Percentiles rank a stretch among this genome's conserved stretches.
phyloP scores from a whole-genome alignment of 2,797 vertebrate species.

The Sardinella longiceps region DNA sequence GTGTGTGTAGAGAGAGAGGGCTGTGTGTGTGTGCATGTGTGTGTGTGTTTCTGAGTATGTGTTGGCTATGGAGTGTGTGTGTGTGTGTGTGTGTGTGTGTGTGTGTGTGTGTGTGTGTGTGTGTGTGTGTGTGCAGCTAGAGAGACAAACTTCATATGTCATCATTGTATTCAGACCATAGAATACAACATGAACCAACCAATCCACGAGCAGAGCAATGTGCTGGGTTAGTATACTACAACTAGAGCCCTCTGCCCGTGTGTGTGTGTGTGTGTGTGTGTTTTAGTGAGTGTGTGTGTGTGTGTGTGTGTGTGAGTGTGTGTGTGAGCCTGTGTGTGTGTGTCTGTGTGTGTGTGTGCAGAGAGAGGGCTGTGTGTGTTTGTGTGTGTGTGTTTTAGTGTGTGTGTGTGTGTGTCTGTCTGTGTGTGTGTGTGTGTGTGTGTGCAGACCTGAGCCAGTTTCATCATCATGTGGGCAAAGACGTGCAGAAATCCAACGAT shows the following conservation, averaged over 20 bases:
- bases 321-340: background rate
- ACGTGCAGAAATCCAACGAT: slow-evolving; percentile 96
- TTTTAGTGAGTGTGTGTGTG: background rate
- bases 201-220: background rate
- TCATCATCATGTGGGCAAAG: slow-evolving; percentile 99
- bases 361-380: no score
- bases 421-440: background rate
- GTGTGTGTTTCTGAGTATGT: background rate
- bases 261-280: slow-evolving; percentile 8
- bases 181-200: background rate
- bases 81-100: background rate
- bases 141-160: background rate
- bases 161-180: background rate
- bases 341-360: background rate
- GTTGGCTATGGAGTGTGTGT: background rate
- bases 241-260: background rate
- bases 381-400: background rate
- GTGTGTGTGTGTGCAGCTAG: background rate
- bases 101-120: background rate
- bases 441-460: slow-evolving; percentile 87
- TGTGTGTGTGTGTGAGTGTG: background rate
- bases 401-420: background rate
- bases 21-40: background rate
- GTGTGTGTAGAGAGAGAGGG: no score
- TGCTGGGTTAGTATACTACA: background rate